phyloP scores from a whole-genome alignment of 2,888 invertebrate species.

The Harpagoxenus sublaevis region DNA sequence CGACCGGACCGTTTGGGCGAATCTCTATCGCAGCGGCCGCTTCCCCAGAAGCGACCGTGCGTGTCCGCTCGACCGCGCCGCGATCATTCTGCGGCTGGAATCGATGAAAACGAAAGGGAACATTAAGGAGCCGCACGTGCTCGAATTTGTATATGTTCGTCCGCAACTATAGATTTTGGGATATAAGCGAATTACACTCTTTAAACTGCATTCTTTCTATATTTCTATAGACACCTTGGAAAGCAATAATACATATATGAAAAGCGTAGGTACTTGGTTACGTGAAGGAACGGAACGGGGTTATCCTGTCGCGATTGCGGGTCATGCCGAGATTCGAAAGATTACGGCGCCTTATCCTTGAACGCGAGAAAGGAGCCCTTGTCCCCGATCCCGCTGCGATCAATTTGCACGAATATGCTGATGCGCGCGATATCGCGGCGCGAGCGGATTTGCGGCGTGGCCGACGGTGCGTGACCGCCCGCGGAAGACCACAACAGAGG shows the following conservation, averaged over 20 bases:
- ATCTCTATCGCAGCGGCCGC: constrained; percentile 21
- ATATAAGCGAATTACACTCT: neutral
- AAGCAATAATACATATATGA: neutral
- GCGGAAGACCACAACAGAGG: constrained; percentile 82
- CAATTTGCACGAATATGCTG: constrained; percentile 77
- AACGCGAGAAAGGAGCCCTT: constrained; percentile 55
- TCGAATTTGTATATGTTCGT: constrained; percentile 53
- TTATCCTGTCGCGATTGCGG: constrained; percentile 3
- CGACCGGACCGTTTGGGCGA: constrained; percentile 47
- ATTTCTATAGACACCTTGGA: too few species aligned
- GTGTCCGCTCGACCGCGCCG: constrained; percentile 65
- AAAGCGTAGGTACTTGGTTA: neutral
- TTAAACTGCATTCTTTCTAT: neutral
- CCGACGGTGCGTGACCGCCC: constrained; percentile 82
- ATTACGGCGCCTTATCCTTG: constrained; percentile 51
- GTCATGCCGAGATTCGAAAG: constrained; percentile 23
- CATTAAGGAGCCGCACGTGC: constrained; percentile 74
- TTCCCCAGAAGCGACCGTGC: constrained; percentile 70
- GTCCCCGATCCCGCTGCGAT: constrained; percentile 71
- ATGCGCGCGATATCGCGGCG: constrained; percentile 63
- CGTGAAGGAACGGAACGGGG: neutral
- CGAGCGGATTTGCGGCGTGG: constrained; percentile 76
- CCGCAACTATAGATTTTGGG: neutral
- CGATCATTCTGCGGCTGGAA: constrained; percentile 41
- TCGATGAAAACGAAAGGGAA: constrained; percentile 39